Evolutionary conservation across 2,797 vertebrate genomes (phyloP).

Genomic region (Sebastes matsubarae): DNA sequence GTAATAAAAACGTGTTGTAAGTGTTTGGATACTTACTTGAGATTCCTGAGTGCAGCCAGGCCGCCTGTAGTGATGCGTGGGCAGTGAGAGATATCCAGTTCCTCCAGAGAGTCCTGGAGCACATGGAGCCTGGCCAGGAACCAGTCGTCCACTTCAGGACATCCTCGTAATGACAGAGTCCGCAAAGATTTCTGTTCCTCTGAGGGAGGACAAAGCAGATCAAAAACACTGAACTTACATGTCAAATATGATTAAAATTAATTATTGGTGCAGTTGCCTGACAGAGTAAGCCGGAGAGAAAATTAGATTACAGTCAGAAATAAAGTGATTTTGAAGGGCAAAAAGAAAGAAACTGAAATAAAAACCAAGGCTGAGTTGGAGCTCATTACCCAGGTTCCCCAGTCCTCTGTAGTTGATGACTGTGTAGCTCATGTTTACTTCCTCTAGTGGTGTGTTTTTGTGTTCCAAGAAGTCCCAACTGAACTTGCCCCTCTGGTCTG

Average conservation of each 20-base stretch:
- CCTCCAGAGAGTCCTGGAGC: slow-evolving; percentile 81
- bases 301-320: neutral
- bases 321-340: neutral
- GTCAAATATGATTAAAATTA: neutral
- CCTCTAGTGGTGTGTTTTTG: slow-evolving; percentile 75
- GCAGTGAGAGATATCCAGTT: slow-evolving; percentile 88
- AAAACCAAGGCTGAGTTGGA: neutral
- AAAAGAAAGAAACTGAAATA: neutral
- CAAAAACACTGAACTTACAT: neutral
- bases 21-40: slow-evolving; percentile 71
- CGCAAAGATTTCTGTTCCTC: slow-evolving; percentile 76
- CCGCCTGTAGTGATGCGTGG: slow-evolving; percentile 83
- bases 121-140: slow-evolving; percentile 83
- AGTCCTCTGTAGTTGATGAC: slow-evolving; percentile 84
- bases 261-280: neutral
- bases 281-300: neutral
- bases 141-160: slow-evolving; percentile 89
- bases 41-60: slow-evolving; percentile 86
- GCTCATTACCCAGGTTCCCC: slow-evolving; percentile 80
- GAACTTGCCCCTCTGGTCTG: slow-evolving; percentile 59
- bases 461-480: slow-evolving; percentile 69
- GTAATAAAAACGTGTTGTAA: neutral
- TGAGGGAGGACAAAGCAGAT: slow-evolving; percentile 44
- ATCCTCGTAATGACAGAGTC: slow-evolving; percentile 81
- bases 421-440: slow-evolving; percentile 83